Evolutionary conservation across 2,113 vertebrate genomes (phyloP).

Genomic region (Cavia aperea): DNA sequence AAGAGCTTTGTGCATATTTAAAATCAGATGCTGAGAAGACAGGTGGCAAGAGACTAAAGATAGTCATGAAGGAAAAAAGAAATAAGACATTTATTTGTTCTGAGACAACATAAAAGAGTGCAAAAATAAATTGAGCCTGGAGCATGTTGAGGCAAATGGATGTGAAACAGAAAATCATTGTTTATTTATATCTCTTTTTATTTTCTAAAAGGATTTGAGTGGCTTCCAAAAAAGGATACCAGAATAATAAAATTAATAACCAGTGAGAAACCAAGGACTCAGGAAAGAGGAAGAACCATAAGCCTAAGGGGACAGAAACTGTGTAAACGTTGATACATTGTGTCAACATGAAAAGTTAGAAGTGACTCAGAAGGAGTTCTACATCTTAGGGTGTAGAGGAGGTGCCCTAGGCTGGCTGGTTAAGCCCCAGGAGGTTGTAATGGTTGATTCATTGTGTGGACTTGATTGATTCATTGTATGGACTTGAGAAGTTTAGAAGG

Average conservation of each 20-base stretch:
- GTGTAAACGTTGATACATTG: not conserved
- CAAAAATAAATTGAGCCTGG: not conserved
- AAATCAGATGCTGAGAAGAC: not conserved
- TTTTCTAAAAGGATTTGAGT: conserved; percentile 38
- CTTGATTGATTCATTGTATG: not conserved
- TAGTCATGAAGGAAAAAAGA: not conserved
- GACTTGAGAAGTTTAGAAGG: not conserved
- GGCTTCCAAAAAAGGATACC: not conserved
- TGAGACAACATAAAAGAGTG: not conserved
- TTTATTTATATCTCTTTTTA: not conserved
- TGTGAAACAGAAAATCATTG: not conserved
- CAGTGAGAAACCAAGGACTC: not conserved
- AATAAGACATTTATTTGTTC: not conserved
- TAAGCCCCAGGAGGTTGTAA: not conserved
- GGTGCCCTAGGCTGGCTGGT: too few species aligned
- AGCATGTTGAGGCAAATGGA: not conserved
- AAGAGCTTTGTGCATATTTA: conserved; percentile 9
- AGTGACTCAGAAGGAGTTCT: not conserved
- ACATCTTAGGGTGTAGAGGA: not conserved
- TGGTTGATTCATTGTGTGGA: not conserved
- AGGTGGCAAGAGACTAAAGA: not conserved
- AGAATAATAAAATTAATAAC: conserved; percentile 14
- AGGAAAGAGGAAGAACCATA: not conserved
- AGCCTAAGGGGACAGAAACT: not conserved
- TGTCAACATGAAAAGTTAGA: not conserved